Evolutionary conservation across 2,113 vertebrate species (phyloP).

Genomic region (Leucoraja erinaceus): DNA sequence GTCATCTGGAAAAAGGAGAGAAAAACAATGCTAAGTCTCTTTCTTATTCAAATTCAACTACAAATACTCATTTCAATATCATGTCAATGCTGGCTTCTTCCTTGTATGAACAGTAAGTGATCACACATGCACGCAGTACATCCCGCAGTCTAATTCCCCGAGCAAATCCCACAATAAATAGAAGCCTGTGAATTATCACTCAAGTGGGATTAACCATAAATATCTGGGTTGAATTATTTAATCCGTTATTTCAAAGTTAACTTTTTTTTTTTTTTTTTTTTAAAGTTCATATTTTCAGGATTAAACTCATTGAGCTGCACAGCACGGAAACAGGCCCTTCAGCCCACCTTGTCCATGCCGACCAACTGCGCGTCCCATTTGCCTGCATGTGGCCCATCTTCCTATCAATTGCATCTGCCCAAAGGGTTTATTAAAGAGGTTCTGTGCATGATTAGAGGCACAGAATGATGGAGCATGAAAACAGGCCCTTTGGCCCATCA

Average conservation of each 20-base stretch:
- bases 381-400: too few relatives aligned
- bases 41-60: not conserved
- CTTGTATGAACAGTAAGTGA: not conserved
- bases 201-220: not conserved
- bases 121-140: not conserved
- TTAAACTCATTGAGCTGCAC: not conserved
- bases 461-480: too few relatives aligned
- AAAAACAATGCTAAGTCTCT: not conserved
- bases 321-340: too few relatives aligned
- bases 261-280: too few relatives aligned
- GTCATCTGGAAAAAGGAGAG: slow-evolving; percentile 34
- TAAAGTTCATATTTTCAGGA: not conserved
- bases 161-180: not conserved
- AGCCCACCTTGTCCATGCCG: too few relatives aligned
- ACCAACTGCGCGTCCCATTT: too few relatives aligned
- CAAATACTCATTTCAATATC: not conserved
- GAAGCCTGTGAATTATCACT: not conserved
- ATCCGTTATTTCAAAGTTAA: too few relatives aligned
- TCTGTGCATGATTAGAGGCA: too few relatives aligned
- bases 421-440: too few relatives aligned
- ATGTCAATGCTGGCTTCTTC: not conserved
- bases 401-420: too few relatives aligned
- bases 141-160: slow-evolving; percentile 32
- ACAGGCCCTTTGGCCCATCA: too few relatives aligned
- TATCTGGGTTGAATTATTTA: not conserved